Conservation (phyloP, 2,113 vertebrate species). For the human (Homo sapiens) region GRCh38 chr5:43176501-43177000, state of each 20-base stretch:
- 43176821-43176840: conserved; percentile 6
- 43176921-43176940: background rate
- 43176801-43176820: background rate
- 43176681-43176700: background rate
- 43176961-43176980: conserved; percentile 34
- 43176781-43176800: background rate
- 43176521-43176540: background rate
- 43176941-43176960: background rate
- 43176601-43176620: background rate
- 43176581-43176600: background rate
- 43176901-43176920: background rate
- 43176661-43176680: background rate
- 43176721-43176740: background rate
- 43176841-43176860: background rate
- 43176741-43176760: background rate
- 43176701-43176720: background rate
- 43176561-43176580: background rate
- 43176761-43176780: background rate
- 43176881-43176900: background rate
- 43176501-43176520: background rate
- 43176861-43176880: conserved; percentile 25
- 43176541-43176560: background rate
- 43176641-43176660: background rate
- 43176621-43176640: background rate
- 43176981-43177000: conserved; percentile 40